phyloP scores from a whole-genome alignment of 2,113 vertebrate genomes.

The Microtus montanus region DNA sequence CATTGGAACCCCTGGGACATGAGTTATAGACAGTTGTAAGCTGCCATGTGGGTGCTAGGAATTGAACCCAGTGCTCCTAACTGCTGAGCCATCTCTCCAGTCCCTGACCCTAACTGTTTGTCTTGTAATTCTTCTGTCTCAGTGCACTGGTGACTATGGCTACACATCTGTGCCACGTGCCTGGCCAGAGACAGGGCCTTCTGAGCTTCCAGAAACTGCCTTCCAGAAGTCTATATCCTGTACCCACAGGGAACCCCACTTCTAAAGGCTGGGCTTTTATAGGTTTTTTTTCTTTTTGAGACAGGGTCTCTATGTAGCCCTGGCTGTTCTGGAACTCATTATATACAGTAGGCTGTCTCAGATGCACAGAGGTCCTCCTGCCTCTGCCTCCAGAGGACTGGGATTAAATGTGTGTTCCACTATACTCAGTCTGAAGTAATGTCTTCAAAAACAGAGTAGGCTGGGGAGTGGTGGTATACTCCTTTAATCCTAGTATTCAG shows the following conservation, averaged over 20 bases:
- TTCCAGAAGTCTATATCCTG: neutral
- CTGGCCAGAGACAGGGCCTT: neutral
- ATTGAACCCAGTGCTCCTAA: too few species aligned
- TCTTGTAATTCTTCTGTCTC: neutral
- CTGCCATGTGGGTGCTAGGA: too few species aligned
- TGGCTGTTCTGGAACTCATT: too few species aligned
- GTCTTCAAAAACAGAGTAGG: neutral
- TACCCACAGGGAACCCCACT: neutral
- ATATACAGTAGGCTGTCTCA: neutral
- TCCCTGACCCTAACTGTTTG: neutral
- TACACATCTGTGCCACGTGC: neutral
- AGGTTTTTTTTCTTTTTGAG: too few species aligned
- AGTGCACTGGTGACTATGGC: neutral
- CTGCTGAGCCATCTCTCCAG: too few species aligned
- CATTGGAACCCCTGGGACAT: too few species aligned
- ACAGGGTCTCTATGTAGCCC: neutral
- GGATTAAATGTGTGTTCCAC: neutral
- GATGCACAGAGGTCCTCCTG: neutral
- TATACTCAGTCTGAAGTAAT: neutral
- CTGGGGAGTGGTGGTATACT: neutral
- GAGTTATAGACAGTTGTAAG: too few species aligned
- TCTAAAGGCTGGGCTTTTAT: neutral
- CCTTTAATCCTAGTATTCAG: neutral
- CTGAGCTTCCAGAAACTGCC: neutral
- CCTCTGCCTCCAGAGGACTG: neutral